Base-by-base conservation (phyloP, 2,888 invertebrate genomes). In the Spialia ferax region DNA sequence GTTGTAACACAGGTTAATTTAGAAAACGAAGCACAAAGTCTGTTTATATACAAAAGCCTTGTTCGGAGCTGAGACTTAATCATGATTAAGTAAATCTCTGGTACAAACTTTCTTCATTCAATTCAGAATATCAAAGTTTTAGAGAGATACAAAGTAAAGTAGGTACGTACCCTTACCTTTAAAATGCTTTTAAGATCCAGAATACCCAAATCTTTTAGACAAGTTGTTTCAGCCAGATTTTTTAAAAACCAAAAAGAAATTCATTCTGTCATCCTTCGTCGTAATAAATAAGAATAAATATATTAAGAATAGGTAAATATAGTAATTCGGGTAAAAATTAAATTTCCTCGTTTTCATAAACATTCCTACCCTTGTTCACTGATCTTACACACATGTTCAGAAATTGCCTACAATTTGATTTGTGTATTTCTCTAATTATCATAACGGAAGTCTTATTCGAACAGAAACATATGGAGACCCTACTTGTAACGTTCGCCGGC, bases 401-500 rank as follows among this genome's bases (percentile, higher is more conserved):
- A 13, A 8, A 45, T 42, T 42, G 32, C 8, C 2, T 32, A 8
- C 7, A 38, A n/a, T 7, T 45, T 18, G 7, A 18, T 0, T 57
- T 2, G 20, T 54, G 2, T 13, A 10, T 56, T 56, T 56, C 35
- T 38, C 13, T n/a, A 4, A 38, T 3, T n/a, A 38, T 42, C 5
- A 4, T 10, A 61, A 50, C 23, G 32, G 29, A 22, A 35, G 15
- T 29, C 20, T 10, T 15, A n/a, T 52, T 13, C 20, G 38, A 42
- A 26, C 20, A n/a, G 18, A 35, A 50, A 52, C 38, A 13, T 3
- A 18, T 65, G 65, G 59, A 23, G 7, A 52, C 78, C 79, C 80
- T 76, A 81, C 81, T 84, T 80, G 79, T 81, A 84, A 83, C 81
- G 81, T 83, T 79, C 79, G 73, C 56, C 80, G 75, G 79, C 77